Conservation (phyloP, 2,888 invertebrate genomes). For the Brachyopa scutellaris region DNA sequence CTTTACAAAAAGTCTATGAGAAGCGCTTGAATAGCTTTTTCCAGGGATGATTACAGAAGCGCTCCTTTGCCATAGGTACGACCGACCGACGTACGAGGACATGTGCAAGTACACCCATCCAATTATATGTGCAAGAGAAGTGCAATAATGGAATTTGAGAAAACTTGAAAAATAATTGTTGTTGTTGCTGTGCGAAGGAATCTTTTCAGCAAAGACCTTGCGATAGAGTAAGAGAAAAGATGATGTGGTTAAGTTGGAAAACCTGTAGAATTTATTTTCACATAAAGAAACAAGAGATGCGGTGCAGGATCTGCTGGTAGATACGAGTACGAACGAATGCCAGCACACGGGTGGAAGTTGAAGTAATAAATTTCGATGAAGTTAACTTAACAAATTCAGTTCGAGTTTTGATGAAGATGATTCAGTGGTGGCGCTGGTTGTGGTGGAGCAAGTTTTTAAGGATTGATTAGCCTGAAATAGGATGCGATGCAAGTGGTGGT, state of each 20-base stretch:
- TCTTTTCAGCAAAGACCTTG: not conserved
- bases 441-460: not conserved
- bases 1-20: constrained; percentile 15
- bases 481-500: not conserved
- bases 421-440: not conserved
- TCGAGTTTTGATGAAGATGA: constrained; percentile 39
- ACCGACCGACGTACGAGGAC: too few species aligned
- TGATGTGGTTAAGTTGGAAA: constrained; percentile 63
- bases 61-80: too few species aligned
- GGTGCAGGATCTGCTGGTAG: constrained; percentile 38
- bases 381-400: constrained; percentile 53
- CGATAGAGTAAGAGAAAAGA: constrained; percentile 15
- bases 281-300: constrained; percentile 31
- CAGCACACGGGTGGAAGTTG: constrained; percentile 31
- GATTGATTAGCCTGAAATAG: constrained; percentile 24
- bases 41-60: constrained; percentile 51
- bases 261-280: constrained; percentile 65
- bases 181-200: constrained; percentile 14
- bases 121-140: constrained; percentile 67
- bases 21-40: constrained; percentile 53
- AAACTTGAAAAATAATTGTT: constrained; percentile 46
- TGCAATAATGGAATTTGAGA: constrained; percentile 71
- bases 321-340: too few species aligned
- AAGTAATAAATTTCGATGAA: constrained; percentile 67
- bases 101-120: constrained; percentile 57